phyloP scores from a whole-genome alignment of 2,888 invertebrate genomes.

The Villa cingulata region DNA sequence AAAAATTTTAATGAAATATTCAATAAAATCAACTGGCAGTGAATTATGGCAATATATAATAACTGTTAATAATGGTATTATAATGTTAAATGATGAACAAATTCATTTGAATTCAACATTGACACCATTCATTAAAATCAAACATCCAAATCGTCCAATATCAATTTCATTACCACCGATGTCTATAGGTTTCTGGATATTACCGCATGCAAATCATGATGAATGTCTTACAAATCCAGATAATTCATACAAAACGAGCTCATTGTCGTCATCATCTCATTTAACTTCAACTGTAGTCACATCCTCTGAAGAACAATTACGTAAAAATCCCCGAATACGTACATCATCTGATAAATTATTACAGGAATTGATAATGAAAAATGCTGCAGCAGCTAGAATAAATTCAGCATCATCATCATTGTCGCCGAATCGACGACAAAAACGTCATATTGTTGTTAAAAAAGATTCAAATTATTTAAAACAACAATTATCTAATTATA shows the following conservation, averaged over 20 bases:
- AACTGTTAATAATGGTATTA: slow-evolving; percentile 37
- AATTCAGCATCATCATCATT: too few relatives aligned
- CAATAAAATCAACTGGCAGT: slow-evolving; percentile 37
- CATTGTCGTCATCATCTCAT: not conserved
- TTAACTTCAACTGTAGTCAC: not conserved
- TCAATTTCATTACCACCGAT: slow-evolving; percentile 48
- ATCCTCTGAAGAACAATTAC: not conserved
- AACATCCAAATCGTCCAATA: slow-evolving; percentile 41
- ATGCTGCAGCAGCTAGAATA: not conserved
- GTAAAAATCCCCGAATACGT: not conserved
- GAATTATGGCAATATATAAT: slow-evolving; percentile 46
- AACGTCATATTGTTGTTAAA: slow-evolving; percentile 4
- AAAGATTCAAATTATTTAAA: slow-evolving; percentile 7
- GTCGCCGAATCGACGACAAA: not conserved
- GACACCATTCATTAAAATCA: slow-evolving; percentile 40
- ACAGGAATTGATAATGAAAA: slow-evolving; percentile 11
- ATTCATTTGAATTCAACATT: slow-evolving; percentile 46
- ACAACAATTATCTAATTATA: not conserved
- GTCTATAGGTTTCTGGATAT: slow-evolving; percentile 61
- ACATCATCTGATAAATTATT: slow-evolving; percentile 12
- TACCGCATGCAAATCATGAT: slow-evolving; percentile 49
- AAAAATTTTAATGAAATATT: slow-evolving; percentile 41
- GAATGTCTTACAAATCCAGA: slow-evolving; percentile 34
- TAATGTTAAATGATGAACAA: slow-evolving; percentile 47
- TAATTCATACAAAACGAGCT: not conserved